Evolutionary conservation across 2,113 vertebrate genomes (phyloP).

Genomic region (Cyprinodon brontotheroides): DNA sequence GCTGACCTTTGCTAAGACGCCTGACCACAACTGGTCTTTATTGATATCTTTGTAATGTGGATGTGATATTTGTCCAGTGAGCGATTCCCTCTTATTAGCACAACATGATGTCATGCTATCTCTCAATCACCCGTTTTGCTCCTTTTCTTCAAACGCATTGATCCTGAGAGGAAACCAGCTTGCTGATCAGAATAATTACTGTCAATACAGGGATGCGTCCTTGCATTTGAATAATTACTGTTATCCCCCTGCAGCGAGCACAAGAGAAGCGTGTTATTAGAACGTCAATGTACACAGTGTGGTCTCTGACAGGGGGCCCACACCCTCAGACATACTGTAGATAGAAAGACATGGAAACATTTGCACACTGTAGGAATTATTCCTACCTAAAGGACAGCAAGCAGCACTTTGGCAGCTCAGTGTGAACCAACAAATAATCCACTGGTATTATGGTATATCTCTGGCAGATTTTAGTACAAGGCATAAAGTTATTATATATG

Average conservation of each 20-base stretch:
- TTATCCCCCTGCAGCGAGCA: conserved; percentile 63
- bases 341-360: background rate
- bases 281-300: conserved; percentile 66
- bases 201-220: conserved; percentile 72
- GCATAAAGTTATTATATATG: background rate
- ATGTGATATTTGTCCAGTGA: conserved; percentile 69
- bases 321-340: conserved; percentile 35
- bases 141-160: conserved; percentile 74
- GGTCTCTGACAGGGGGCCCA: conserved; percentile 64
- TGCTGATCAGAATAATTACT: conserved; percentile 84
- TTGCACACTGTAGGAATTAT: conserved; percentile 31
- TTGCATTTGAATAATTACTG: conserved; percentile 75
- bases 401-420: background rate
- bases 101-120: conserved; percentile 55
- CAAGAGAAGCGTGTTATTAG: conserved; percentile 76
- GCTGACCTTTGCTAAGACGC: conserved; percentile 60
- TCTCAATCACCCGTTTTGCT: conserved; percentile 21
- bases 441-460: background rate
- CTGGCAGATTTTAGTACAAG: background rate
- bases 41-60: conserved; percentile 61
- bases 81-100: conserved; percentile 61
- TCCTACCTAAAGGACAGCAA: conserved; percentile 37
- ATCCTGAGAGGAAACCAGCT: conserved; percentile 79
- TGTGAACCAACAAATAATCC: conserved; percentile 48
- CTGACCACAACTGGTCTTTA: conserved; percentile 53